A percentile compares a stretch with the other conserved stretches of the same genome.
Evolutionary conservation across 2,113 vertebrate species (phyloP).

Genomic region (Thinocorus orbignyianus): DNA sequence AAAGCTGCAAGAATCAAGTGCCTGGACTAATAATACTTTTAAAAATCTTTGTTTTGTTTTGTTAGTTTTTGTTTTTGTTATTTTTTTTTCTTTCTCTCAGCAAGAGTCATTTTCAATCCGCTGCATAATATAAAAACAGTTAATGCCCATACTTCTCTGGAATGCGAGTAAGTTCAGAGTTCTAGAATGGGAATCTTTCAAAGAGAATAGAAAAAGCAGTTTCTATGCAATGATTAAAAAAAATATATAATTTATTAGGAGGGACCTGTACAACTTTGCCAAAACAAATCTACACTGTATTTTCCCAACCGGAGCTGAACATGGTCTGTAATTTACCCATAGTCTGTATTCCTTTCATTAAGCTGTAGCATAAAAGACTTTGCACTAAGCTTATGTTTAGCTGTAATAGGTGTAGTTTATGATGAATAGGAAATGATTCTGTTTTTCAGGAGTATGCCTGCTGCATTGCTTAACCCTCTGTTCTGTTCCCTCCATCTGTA

Average conservation of each 20-base stretch:
- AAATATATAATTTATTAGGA: not conserved
- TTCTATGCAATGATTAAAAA: not conserved
- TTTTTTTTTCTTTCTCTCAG: not conserved
- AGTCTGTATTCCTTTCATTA: not conserved
- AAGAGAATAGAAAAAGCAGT: not conserved
- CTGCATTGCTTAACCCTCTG: not conserved
- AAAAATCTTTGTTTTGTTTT: not conserved
- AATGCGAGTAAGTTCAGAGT: not conserved
- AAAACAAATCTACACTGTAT: not conserved
- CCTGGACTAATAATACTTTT: not conserved
- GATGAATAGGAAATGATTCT: conserved; percentile 52
- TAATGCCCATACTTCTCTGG: not conserved
- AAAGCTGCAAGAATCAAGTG: not conserved
- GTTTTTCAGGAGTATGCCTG: conserved; percentile 11
- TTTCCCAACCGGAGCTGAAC: not conserved
- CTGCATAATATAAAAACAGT: not conserved
- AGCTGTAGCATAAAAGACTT: not conserved
- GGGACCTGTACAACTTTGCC: not conserved
- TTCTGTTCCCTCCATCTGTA: not conserved
- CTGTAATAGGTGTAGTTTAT: conserved; percentile 28
- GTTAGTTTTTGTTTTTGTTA: too few relatives aligned
- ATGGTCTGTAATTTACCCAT: not conserved
- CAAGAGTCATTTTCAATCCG: not conserved
- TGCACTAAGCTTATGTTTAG: conserved; percentile 30
- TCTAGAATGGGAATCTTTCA: not conserved